Base-by-base conservation (phyloP, 2,888 invertebrate genomes). In the Aporophyla lueneburgensis region DNA sequence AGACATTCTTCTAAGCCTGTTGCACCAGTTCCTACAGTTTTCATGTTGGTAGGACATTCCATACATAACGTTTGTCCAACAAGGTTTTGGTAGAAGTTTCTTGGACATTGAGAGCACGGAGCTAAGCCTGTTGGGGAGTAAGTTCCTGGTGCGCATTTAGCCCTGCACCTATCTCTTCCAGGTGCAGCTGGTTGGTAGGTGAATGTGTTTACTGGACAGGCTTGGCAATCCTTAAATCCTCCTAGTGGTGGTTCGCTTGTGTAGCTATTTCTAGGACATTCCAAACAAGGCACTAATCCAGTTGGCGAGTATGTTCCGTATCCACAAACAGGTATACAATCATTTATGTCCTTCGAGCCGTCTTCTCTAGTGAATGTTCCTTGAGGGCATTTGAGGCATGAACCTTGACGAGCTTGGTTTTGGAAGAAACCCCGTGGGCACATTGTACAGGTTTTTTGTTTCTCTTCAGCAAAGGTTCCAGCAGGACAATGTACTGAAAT, bases 241-340 rank as follows among this genome's bases (percentile, higher is more conserved):
- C 98, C 98, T 1, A 98, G 97, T 19, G 99, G 99, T 79, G 99
- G 99, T 93, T 98, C 98, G 1, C 98, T 97, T 1, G 98, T 98
- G 94, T 98, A 99, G 82, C 99, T 99, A 91, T 99, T 99, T 86
- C 99, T 97, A 4, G 99, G 99, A 94, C 99, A 99, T 93, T 99
- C 99, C 78, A 99, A 96, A 92, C 99, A 99, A 33, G 99, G 99
- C 7, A 99, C 99, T 87, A 99, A 97, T 65, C 99, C 99, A 24
- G 99, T 99, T 63, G 99, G 99, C 2, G 99, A 99, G 93, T 99
- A 99, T 40, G 99, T 99, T 78, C 99, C 99, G 91, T 98, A 99
- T 33, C 99, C 99, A 91, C 99, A 99, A 19, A 99, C 99, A 2
- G 99, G 99, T 71, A 99, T 97, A 91, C 99, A 99, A 89, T 99